phyloP scores from a whole-genome alignment of 1,140 invertebrate species.

The Ericerus pela region DNA sequence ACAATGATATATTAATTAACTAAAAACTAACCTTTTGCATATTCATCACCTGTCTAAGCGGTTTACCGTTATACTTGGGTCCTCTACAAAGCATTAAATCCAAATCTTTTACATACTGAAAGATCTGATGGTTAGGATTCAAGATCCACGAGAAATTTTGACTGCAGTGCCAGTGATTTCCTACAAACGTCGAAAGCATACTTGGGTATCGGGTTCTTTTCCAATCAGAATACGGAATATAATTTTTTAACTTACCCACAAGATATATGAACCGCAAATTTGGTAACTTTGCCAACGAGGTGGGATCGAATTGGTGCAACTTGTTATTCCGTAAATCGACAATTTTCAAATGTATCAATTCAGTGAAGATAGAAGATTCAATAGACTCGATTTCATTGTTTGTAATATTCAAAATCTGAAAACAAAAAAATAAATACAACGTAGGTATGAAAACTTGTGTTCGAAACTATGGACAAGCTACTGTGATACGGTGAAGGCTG shows the following conservation, averaged over 20 bases:
- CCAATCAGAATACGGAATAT: background rate
- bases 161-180: slow-evolving; percentile 15
- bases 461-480: too few species aligned
- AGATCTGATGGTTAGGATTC: background rate
- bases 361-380: slow-evolving; percentile 7
- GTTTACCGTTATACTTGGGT: slow-evolving; percentile 15
- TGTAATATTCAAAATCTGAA: slow-evolving; percentile 18
- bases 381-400: slow-evolving; percentile 12
- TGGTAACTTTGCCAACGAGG: background rate
- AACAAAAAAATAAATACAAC: too few species aligned
- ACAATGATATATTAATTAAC: too few species aligned
- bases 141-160: slow-evolving; percentile 15
- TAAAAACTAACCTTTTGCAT: too few species aligned
- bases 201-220: background rate
- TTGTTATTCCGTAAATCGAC: slow-evolving; percentile 19
- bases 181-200: background rate
- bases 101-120: slow-evolving; percentile 12
- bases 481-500: too few species aligned
- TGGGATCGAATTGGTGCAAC: slow-evolving; percentile 8
- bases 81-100: slow-evolving; percentile 16
- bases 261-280: slow-evolving; percentile 17
- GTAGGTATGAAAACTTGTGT: too few species aligned
- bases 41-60: slow-evolving; percentile 13
- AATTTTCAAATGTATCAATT: slow-evolving; percentile 13
- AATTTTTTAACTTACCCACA: slow-evolving; percentile 16